phyloP scores from a whole-genome alignment of 2,113 vertebrate genomes.

The Amphiprion ocellaris region DNA sequence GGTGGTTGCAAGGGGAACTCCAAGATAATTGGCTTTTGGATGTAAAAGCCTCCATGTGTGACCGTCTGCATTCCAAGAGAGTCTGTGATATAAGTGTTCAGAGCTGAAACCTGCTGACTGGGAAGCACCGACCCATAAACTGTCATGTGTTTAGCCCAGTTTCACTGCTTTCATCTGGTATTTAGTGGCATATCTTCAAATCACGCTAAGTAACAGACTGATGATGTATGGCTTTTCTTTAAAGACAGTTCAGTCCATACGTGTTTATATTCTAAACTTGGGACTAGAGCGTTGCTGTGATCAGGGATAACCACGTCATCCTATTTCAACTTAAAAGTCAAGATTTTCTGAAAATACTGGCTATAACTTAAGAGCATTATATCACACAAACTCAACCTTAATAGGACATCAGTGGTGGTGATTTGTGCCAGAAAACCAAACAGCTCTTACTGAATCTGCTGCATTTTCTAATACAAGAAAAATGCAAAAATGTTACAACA shows the following conservation, averaged over 20 bases:
- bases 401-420: neutral
- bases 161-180: neutral
- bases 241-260: neutral
- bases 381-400: neutral
- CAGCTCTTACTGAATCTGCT: neutral
- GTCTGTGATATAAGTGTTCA: constrained; percentile 1
- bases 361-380: neutral
- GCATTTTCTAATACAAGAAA: neutral
- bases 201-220: neutral
- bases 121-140: constrained; percentile 30
- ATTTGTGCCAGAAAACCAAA: constrained; percentile 16
- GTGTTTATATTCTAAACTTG: neutral
- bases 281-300: neutral
- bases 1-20: neutral
- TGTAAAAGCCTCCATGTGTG: constrained; percentile 52
- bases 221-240: neutral
- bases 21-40: constrained; percentile 36
- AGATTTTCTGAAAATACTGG: neutral
- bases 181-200: neutral
- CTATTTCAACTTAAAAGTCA: neutral
- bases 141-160: constrained; percentile 37
- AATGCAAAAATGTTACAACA: neutral
- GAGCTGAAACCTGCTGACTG: constrained; percentile 1
- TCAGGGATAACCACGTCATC: neutral
- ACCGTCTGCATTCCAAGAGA: constrained; percentile 59